Evolutionary conservation across 2,797 vertebrate genomes (phyloP).

Genomic region (Salmo trutta): DNA sequence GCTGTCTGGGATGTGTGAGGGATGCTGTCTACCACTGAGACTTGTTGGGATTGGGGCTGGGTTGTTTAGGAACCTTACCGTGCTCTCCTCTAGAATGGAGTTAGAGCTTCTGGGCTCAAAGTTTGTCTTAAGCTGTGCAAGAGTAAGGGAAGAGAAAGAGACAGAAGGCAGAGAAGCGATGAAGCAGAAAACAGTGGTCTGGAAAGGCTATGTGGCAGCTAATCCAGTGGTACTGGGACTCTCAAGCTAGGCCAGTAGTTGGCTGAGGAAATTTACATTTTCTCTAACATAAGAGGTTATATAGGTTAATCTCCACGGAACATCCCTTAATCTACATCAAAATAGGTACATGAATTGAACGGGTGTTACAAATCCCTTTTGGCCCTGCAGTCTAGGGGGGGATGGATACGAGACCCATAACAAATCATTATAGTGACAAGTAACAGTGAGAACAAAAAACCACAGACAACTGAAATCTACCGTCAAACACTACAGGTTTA

Average conservation of each 20-base stretch:
- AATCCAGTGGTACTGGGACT: constrained; percentile 42
- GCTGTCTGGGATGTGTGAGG: constrained; percentile 48
- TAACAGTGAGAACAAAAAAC: too few species aligned
- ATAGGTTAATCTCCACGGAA: constrained; percentile 51
- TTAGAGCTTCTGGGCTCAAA: constrained; percentile 88
- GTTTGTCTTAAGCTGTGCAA: constrained; percentile 86
- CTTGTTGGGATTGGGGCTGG: constrained; percentile 45
- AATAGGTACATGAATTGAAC: too few species aligned
- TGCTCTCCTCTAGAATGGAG: constrained; percentile 86
- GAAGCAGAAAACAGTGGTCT: constrained; percentile 77
- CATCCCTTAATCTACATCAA: constrained; percentile 27
- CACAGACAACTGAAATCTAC: too few species aligned
- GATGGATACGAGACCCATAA: too few species aligned
- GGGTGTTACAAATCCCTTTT: not conserved
- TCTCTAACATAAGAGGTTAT: constrained; percentile 28
- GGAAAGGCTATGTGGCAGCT: constrained; percentile 65
- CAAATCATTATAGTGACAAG: too few species aligned
- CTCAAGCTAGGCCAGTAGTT: not conserved
- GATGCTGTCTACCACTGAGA: constrained; percentile 46
- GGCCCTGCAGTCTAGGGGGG: too few species aligned
- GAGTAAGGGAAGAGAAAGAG: constrained; percentile 81
- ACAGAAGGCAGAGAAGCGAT: constrained; percentile 81
- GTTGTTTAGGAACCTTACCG: constrained; percentile 79
- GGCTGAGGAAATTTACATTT: not conserved
- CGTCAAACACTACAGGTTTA: too few species aligned